Conservation (phyloP, 2,113 vertebrate species). For the Symphodus melops region DNA sequence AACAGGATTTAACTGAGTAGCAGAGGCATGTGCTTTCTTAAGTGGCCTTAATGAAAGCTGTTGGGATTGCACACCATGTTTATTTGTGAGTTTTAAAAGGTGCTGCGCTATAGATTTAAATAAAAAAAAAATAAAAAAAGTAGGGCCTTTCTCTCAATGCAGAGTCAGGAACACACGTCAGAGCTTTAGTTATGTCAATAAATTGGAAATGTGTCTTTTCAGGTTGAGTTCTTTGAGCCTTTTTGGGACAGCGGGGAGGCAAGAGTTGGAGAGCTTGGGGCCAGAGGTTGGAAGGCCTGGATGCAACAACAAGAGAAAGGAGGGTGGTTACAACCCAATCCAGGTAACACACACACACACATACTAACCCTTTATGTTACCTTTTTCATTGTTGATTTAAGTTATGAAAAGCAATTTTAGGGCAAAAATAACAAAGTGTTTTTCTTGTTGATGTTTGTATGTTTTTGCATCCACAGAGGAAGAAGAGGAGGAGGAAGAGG, state of each 20-base stretch:
- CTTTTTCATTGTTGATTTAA: not conserved
- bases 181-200: not conserved
- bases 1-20: too few species aligned
- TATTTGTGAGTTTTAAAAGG: too few species aligned
- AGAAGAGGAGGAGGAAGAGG: constrained; percentile 89
- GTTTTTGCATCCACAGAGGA: constrained; percentile 74
- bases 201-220: not conserved
- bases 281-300: constrained; percentile 95
- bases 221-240: constrained; percentile 96
- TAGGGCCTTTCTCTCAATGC: too few species aligned
- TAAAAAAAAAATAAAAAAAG: too few species aligned
- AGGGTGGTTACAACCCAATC: constrained; percentile 89
- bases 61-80: too few species aligned
- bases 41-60: too few species aligned
- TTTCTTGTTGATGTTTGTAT: not conserved
- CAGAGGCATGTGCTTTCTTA: too few species aligned
- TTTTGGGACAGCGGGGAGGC: constrained; percentile 98
- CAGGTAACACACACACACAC: constrained; percentile 78
- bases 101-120: too few species aligned
- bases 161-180: not conserved
- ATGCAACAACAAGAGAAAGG: constrained; percentile 96
- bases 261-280: constrained; percentile 90
- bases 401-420: not conserved
- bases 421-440: not conserved
- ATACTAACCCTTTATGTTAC: not conserved